Evolutionary conservation across 2,797 vertebrate genomes (phyloP).

Genomic region (Pseudocheirus occidentalis): DNA sequence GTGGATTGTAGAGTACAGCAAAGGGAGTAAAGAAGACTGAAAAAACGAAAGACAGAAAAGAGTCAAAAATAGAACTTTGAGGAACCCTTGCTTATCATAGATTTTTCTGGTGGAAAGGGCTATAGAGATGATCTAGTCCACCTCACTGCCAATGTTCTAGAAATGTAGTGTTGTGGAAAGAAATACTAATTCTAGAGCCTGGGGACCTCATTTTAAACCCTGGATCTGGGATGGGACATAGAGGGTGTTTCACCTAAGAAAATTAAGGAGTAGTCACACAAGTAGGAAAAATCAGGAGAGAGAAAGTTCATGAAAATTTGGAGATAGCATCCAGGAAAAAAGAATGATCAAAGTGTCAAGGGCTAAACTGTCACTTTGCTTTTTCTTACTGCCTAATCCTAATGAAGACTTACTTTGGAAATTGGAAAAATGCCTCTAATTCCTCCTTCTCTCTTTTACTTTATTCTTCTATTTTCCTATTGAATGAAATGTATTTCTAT

Average conservation of each 20-base stretch:
- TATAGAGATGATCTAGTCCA: not conserved
- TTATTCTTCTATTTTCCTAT: not conserved
- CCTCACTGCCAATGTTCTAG: no score
- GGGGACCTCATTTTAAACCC: not conserved
- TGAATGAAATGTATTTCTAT: not conserved
- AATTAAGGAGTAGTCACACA: not conserved
- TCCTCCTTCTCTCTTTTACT: not conserved
- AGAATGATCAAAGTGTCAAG: not conserved
- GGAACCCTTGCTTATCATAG: not conserved
- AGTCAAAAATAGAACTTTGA: not conserved
- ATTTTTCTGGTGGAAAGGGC: not conserved
- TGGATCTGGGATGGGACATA: not conserved
- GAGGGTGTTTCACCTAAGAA: not conserved
- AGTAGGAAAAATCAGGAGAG: not conserved
- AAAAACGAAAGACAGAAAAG: not conserved
- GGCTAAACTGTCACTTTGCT: not conserved
- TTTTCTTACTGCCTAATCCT: no score
- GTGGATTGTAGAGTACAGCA: not conserved
- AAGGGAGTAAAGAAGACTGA: not conserved
- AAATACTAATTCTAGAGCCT: not conserved
- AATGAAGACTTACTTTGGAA: no score
- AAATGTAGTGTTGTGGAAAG: not conserved
- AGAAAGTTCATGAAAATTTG: not conserved
- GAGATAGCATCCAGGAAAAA: not conserved
- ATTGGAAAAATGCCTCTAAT: not conserved